Conservation (phyloP, 2,797 vertebrate species). For the Pelobates cultripes region DNA sequence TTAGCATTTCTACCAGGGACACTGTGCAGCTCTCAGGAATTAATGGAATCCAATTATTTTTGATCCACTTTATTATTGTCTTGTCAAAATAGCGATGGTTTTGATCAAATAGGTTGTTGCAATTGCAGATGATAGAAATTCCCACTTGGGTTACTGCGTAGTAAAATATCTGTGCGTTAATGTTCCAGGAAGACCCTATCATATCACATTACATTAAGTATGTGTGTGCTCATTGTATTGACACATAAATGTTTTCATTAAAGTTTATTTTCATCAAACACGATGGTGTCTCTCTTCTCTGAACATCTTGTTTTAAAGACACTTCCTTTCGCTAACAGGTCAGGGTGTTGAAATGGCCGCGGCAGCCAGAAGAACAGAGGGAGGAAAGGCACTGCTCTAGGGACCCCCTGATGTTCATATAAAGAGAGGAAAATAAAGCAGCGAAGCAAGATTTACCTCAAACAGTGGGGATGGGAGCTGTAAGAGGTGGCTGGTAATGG, state of each 20-base stretch:
- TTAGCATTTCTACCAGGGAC: too few species aligned
- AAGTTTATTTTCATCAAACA: not conserved
- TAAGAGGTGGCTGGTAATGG: constrained; percentile 38
- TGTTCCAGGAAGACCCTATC: too few species aligned
- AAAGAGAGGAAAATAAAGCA: constrained; percentile 34
- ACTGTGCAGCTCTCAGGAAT: too few species aligned
- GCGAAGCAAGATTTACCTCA: constrained; percentile 13
- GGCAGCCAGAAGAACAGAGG: not conserved
- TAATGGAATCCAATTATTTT: too few species aligned
- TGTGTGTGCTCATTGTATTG: not conserved
- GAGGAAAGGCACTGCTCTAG: not conserved
- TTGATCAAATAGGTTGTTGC: too few species aligned
- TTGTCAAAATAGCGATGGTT: too few species aligned
- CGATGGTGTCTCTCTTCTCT: not conserved
- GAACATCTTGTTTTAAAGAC: not conserved
- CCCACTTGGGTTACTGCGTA: too few species aligned
- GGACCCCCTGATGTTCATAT: constrained; percentile 29
- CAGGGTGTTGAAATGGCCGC: constrained; percentile 11
- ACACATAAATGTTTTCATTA: not conserved
- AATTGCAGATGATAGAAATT: too few species aligned
- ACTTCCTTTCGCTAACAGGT: not conserved
- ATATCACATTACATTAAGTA: too few species aligned
- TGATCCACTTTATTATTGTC: too few species aligned
- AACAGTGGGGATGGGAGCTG: constrained; percentile 30
- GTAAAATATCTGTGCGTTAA: too few species aligned